phyloP scores from a whole-genome alignment of 2,888 invertebrate genomes.

The Eucriotettix oculatus region DNA sequence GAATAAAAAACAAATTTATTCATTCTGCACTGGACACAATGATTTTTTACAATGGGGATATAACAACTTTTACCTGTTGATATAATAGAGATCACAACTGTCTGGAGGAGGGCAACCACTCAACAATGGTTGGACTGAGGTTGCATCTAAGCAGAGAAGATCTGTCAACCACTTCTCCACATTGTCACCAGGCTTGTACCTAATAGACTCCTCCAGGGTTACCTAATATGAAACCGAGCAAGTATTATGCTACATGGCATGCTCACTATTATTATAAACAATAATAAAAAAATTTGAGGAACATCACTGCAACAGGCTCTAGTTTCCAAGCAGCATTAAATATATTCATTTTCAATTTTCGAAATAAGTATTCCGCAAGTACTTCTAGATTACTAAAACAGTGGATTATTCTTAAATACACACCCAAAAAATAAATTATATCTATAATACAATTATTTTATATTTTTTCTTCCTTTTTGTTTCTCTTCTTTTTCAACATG shows the following conservation, averaged over 20 bases:
- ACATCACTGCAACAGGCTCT: too few species aligned
- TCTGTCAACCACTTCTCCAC: slow-evolving; percentile 85
- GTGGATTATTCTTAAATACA: too few species aligned
- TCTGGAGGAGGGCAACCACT: slow-evolving; percentile 81
- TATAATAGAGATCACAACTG: slow-evolving; percentile 73
- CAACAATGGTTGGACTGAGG: slow-evolving; percentile 42
- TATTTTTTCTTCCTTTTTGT: too few species aligned
- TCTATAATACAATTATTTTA: too few species aligned
- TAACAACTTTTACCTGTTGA: slow-evolving; percentile 84
- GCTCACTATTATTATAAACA: too few species aligned
- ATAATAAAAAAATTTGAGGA: too few species aligned
- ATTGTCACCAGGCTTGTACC: slow-evolving; percentile 73
- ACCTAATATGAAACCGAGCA: slow-evolving; percentile 30
- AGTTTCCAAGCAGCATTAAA: too few species aligned
- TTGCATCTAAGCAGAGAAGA: slow-evolving; percentile 80
- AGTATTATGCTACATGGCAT: background rate
- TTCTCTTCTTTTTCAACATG: too few species aligned
- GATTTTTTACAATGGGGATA: slow-evolving; percentile 70
- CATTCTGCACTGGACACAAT: background rate
- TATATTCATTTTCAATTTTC: too few species aligned
- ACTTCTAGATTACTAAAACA: too few species aligned
- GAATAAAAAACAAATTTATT: slow-evolving; percentile 20
- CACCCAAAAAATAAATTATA: too few species aligned
- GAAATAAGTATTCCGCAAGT: too few species aligned
- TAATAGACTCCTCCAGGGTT: slow-evolving; percentile 83